Conservation (phyloP, 2,888 invertebrate species). For the Prosapia bicincta region DNA sequence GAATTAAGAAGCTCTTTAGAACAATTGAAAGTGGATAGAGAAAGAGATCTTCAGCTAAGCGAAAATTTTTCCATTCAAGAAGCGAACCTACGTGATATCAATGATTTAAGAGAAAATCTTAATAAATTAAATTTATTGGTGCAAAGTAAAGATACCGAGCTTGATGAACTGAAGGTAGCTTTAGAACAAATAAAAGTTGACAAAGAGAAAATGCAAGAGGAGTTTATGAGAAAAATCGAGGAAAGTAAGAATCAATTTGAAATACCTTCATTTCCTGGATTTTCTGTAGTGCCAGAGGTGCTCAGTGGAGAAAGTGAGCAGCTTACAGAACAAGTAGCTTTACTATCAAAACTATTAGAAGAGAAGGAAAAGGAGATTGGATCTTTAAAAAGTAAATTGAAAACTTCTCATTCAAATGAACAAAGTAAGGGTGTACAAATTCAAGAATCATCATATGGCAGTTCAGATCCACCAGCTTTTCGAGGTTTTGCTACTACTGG, state of each 20-base stretch:
- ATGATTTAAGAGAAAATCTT: background rate
- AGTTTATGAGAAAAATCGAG: background rate
- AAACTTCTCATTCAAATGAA: background rate
- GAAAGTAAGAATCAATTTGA: background rate
- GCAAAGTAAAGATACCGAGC: background rate
- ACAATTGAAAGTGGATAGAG: background rate
- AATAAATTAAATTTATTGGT: background rate
- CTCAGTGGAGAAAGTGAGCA: background rate
- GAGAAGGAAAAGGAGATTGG: background rate
- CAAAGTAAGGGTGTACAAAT: background rate
- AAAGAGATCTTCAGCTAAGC: slow-evolving; percentile 5
- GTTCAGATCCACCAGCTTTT: background rate
- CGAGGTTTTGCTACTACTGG: background rate
- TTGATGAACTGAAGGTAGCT: background rate
- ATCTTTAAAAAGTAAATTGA: background rate
- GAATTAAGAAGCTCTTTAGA: background rate
- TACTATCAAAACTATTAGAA: background rate
- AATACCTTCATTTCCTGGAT: background rate
- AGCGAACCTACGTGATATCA: background rate
- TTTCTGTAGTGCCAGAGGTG: background rate
- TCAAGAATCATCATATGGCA: background rate
- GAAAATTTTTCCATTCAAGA: background rate
- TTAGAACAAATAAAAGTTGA: background rate
- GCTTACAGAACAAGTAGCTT: background rate
- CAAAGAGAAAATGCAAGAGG: background rate